phyloP scores from a whole-genome alignment of 1,140 invertebrate species.

The Thalassaphorura encarpata region DNA sequence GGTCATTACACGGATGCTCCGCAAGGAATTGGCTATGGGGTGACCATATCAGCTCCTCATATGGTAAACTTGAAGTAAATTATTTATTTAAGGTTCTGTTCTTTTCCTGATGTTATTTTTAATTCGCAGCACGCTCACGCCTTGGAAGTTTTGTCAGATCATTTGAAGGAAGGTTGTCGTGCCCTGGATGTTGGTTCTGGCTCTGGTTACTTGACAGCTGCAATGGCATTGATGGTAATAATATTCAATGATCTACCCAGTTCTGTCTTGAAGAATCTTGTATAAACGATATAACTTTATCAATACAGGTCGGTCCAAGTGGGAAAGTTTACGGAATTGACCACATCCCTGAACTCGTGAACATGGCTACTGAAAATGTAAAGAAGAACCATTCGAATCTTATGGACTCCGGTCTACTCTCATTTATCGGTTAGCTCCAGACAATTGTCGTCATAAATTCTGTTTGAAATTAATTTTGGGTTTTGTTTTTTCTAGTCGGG shows the following conservation, averaged over 20 bases:
- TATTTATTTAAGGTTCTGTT: not conserved
- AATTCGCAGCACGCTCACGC: slow-evolving; percentile 71
- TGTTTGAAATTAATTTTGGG: too few relatives aligned
- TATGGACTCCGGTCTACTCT: slow-evolving; percentile 37
- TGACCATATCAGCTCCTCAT: slow-evolving; percentile 95
- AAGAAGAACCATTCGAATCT: slow-evolving; percentile 42
- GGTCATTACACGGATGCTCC: slow-evolving; percentile 71
- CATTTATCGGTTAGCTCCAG: slow-evolving; percentile 39
- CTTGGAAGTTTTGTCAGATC: slow-evolving; percentile 73
- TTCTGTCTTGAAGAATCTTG: not conserved
- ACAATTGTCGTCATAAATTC: too few relatives aligned
- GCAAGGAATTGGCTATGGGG: slow-evolving; percentile 75
- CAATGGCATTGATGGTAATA: slow-evolving; percentile 51
- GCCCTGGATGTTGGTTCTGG: slow-evolving; percentile 74
- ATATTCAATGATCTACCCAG: not conserved
- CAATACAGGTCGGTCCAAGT: slow-evolving; percentile 41
- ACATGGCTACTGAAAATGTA: slow-evolving; percentile 46
- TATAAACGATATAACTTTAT: not conserved
- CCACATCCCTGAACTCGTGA: slow-evolving; percentile 50
- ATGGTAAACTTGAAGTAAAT: slow-evolving; percentile 59
- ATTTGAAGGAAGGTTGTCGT: slow-evolving; percentile 63
- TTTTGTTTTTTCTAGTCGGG: slow-evolving; percentile 38
- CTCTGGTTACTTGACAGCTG: slow-evolving; percentile 52
- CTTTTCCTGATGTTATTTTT: not conserved
- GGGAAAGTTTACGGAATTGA: slow-evolving; percentile 53